phyloP scores from a whole-genome alignment of 2,888 invertebrate species.

The Onchidella celtica region DNA sequence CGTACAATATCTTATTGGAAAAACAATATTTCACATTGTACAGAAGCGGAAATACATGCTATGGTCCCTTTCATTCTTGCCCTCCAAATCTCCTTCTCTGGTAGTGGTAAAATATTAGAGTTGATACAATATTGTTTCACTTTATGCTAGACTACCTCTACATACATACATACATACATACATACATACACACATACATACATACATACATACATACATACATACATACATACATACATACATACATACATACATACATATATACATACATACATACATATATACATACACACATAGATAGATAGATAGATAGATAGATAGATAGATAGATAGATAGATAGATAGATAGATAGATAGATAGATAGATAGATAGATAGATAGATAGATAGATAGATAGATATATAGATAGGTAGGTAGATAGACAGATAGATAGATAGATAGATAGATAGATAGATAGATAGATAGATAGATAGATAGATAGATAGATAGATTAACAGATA shows the following conservation, averaged over 20 bases:
- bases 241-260: conserved; percentile 2
- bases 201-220: background rate
- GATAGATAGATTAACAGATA: no score
- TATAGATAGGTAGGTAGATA: background rate
- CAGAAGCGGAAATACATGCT: no score
- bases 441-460: no score
- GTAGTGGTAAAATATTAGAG: no score
- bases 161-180: conserved; percentile 1
- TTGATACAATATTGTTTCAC: no score
- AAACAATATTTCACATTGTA: no score
- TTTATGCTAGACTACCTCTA: no score
- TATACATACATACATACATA: conserved; percentile 1
- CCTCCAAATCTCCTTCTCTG: no score
- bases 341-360: conserved; percentile 7
- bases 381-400: background rate
- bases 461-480: no score
- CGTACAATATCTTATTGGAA: no score
- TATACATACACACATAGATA: background rate
- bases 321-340: background rate
- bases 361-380: background rate
- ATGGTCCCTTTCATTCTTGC: no score
- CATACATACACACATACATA: background rate
- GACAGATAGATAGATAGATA: background rate
- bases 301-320: background rate
- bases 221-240: conserved; percentile 2